Evolutionary conservation across 2,113 vertebrate species (phyloP), one percentile per base, ranked within the genome.

Genomic region (Mellivora capensis): DNA sequence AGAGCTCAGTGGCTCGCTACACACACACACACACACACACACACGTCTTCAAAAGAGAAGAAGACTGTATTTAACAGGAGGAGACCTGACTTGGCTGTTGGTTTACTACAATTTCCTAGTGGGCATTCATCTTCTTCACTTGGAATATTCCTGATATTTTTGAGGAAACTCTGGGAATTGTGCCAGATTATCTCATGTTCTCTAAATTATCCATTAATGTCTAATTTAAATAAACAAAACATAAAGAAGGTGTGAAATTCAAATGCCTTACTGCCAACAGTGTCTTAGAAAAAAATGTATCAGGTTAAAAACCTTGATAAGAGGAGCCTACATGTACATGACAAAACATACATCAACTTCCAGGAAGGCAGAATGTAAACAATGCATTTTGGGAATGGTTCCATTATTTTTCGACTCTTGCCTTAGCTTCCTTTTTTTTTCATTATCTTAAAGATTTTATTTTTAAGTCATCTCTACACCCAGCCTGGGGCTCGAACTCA

Each of bases 191-290:
- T 34, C 44, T 88, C 54, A 39, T 61, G 87, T 71, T 83, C 23
- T 87, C 13, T 44, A 89, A 96, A 87, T 79, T 59, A 96, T 29
- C 42, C 44, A 89, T 64, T 93, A 77, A 96, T 86, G 77, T 97
- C 76, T 86, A 90, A 76, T 80, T 92, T 76, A 71, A 92, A 93
- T 84, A 93, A 93, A 93, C 23, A 90, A 76, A 91, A 93, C 29
- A 82, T 61, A 82, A 84, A 86, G n/a, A 90, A 95, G 84, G 80
- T 59, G 42, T 25, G 81, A 59, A 81, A 74, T 85, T 91, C 76
- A 81, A 67, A 90, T 39, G 39, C n/a, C n/a, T 54, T 91, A 42
- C 6, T 97, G 88, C 74, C 62, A 87, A 81, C 82, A 88, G 52
- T 62, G 31, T 96, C 54, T 82, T 64, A 3, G 86, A 12, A 71